A percentile compares a stretch with the other conserved stretches of the same genome.
These are phyloP conservation scores for Pocillopora grandis DNA, from an alignment of 92 coral and sea anemone genomes.

Conservation along the genomic window DNA sequence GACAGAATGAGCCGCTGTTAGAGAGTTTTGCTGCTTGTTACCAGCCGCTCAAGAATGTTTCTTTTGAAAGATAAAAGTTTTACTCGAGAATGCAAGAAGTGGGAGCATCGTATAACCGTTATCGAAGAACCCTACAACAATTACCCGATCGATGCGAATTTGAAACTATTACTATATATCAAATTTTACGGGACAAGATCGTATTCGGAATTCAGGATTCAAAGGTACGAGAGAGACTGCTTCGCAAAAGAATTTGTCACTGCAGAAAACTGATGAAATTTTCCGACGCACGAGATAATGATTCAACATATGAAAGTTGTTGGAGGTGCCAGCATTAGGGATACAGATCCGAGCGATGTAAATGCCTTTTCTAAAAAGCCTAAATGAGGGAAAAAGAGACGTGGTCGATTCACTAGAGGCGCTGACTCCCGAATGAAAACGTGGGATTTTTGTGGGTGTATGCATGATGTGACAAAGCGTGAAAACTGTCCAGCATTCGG, in stretches of 20 bases:
- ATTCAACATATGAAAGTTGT: too few species aligned
- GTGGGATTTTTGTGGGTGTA: background rate
- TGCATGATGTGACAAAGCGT: background rate
- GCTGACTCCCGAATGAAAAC: too few species aligned
- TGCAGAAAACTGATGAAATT: slow-evolving; percentile 35
- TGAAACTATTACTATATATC: slow-evolving; percentile 41
- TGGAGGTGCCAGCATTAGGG: too few species aligned
- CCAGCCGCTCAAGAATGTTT: background rate
- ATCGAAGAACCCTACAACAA: background rate
- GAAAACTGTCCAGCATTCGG: slow-evolving; percentile 22
- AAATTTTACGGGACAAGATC: slow-evolving; percentile 54
- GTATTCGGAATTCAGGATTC: slow-evolving; percentile 56
- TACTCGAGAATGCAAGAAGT: background rate
- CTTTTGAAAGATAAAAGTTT: background rate
- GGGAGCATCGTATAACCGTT: background rate
- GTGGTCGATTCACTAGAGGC: too few species aligned
- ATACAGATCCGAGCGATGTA: too few species aligned
- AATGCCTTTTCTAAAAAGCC: too few species aligned
- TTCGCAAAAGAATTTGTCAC: slow-evolving; percentile 53
- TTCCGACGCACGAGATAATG: too few species aligned
- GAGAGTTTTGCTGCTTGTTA: background rate
- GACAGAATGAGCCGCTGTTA: too few species aligned
- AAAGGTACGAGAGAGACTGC: slow-evolving; percentile 54
- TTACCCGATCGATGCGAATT: too few species aligned
- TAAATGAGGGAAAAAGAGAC: too few species aligned